These are phyloP conservation scores for Parelbella ahira DNA, from an alignment of 2,888 invertebrate species.

Conservation along the genomic window DNA sequence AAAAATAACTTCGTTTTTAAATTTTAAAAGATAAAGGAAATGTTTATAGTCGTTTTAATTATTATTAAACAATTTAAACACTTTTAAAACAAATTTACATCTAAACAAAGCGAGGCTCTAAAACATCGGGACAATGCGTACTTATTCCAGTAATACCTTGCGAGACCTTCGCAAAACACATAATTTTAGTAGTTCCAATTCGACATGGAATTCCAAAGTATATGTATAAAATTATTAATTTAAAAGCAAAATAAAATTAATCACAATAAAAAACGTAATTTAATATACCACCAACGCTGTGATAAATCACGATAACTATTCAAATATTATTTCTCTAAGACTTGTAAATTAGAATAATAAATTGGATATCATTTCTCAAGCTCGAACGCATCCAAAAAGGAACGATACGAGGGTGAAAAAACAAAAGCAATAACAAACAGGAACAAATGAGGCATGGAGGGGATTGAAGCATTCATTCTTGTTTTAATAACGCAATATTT, in stretches of 20 bases:
- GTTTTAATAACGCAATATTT: constrained; percentile 63
- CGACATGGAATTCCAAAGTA: neutral
- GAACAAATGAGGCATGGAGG: constrained; percentile 62
- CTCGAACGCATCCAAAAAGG: constrained; percentile 30
- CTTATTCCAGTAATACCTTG: no score
- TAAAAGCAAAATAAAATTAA: no score
- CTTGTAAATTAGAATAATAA: constrained; percentile 66
- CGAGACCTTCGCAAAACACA: no score
- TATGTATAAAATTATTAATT: constrained; percentile 19
- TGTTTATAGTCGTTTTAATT: no score
- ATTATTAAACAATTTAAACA: no score
- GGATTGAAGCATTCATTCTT: constrained; percentile 52
- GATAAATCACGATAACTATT: constrained; percentile 45
- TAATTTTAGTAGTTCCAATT: no score
- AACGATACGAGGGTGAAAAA: constrained; percentile 34
- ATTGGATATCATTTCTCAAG: constrained; percentile 54
- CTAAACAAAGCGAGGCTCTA: no score
- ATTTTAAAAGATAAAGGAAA: no score
- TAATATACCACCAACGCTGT: constrained; percentile 32
- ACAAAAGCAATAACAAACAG: constrained; percentile 51
- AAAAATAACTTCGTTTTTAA: no score
- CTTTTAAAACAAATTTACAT: no score
- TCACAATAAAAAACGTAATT: constrained; percentile 26
- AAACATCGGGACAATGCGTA: no score
- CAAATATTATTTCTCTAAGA: constrained; percentile 52